These are phyloP conservation scores for Caerostris darwini DNA, from an alignment of 1,140 invertebrate species.

Conservation along the genomic window DNA sequence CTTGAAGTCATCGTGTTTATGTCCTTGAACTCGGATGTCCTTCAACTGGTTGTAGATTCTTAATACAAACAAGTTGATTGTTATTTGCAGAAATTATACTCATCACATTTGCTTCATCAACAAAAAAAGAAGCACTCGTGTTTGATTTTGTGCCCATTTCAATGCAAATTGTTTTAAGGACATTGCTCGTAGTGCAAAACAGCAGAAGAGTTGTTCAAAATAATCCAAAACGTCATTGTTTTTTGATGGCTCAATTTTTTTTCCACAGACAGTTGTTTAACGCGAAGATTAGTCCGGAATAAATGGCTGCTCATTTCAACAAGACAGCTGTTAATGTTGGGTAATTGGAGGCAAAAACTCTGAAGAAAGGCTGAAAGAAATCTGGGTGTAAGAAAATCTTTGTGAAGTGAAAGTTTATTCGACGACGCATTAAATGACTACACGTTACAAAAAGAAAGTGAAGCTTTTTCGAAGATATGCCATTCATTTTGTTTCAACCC, in stretches of 20 bases:
- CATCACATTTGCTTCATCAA: neutral
- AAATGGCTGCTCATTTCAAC: neutral
- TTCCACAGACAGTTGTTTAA: neutral
- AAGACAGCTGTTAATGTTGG: neutral
- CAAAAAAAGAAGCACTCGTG: neutral
- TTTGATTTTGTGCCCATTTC: neutral
- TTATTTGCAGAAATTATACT: neutral
- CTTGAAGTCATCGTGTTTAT: neutral
- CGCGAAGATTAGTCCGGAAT: neutral
- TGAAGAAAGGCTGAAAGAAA: neutral
- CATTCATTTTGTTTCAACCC: neutral
- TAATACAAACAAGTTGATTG: neutral
- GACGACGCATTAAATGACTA: neutral
- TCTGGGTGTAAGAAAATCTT: conserved; percentile 1
- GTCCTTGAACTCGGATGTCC: neutral
- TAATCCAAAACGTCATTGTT: neutral
- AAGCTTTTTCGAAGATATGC: neutral
- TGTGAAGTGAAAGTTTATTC: neutral
- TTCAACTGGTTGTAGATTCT: too few species aligned
- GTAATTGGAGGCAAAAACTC: conserved; percentile 3
- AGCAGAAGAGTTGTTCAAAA: neutral
- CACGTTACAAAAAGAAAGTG: neutral
- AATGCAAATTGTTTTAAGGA: neutral
- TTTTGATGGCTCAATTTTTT: neutral
- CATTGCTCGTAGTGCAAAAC: neutral